Conservation (phyloP, 2,888 invertebrate genomes). For the Boloria euphrosyne region DNA sequence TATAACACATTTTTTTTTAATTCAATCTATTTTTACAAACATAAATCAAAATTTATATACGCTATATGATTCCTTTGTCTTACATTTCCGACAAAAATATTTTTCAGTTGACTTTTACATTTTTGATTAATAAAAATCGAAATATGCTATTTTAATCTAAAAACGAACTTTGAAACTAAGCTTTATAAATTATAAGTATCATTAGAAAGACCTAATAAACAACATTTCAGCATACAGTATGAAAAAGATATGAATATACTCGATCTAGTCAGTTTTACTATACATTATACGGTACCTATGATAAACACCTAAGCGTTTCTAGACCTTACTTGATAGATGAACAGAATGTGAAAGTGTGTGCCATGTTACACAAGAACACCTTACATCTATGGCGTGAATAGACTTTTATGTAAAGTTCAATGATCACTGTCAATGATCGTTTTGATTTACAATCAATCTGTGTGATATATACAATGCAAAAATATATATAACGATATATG, state of each 20-base stretch:
- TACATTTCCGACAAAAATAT: no score
- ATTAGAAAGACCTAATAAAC: not conserved
- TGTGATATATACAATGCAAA: not conserved
- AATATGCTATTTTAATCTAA: no score
- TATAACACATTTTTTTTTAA: no score
- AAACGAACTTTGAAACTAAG: not conserved
- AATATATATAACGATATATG: no score
- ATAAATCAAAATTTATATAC: no score
- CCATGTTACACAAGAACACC: constrained; percentile 4
- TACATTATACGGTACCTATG: not conserved
- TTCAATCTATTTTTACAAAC: no score
- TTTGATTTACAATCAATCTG: constrained; percentile 1
- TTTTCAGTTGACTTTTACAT: no score
- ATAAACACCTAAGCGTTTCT: constrained; percentile 12
- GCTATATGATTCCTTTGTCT: no score
- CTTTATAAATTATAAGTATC: not conserved
- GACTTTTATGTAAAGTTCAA: constrained; percentile 15
- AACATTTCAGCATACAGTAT: not conserved
- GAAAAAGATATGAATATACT: no score
- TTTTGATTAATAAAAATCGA: no score
- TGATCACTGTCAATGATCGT: not conserved
- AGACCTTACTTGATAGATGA: constrained; percentile 21
- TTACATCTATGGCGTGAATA: constrained; percentile 9
- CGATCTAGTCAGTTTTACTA: no score
- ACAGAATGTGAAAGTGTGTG: constrained; percentile 31